Evolutionary conservation across 2,888 invertebrate species (phyloP).

Genomic region (Pyrrhia umbra): DNA sequence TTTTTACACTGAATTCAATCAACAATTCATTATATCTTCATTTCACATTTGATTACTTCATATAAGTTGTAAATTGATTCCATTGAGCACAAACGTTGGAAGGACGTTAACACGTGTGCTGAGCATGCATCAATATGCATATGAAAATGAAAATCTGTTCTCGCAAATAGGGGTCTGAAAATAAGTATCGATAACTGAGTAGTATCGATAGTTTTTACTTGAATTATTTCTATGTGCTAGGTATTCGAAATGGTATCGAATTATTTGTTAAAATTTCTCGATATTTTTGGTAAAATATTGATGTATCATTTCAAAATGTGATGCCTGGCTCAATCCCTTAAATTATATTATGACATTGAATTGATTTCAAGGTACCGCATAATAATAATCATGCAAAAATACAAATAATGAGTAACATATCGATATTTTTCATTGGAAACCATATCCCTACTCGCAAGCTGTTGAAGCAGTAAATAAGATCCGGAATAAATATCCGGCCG

Average conservation of each 20-base stretch:
- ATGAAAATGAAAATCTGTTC: slow-evolving; percentile 80
- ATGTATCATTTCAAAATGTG: too few species aligned
- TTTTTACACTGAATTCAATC: slow-evolving; percentile 5
- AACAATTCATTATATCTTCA: slow-evolving; percentile 48
- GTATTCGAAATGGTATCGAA: neutral
- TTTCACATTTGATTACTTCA: slow-evolving; percentile 41
- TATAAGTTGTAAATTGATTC: slow-evolving; percentile 58
- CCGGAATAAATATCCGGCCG: slow-evolving; percentile 84
- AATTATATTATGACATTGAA: neutral
- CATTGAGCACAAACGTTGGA: slow-evolving; percentile 55
- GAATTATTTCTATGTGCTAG: neutral
- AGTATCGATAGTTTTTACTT: neutral
- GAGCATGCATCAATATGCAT: slow-evolving; percentile 77
- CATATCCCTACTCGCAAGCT: slow-evolving; percentile 66
- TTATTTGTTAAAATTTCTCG: too few species aligned
- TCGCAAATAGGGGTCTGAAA: slow-evolving; percentile 13
- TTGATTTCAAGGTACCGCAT: neutral
- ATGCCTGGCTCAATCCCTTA: too few species aligned
- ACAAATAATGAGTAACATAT: slow-evolving; percentile 19
- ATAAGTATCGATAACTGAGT: slow-evolving; percentile 9
- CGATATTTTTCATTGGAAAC: slow-evolving; percentile 31
- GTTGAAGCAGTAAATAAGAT: slow-evolving; percentile 84
- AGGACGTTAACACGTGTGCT: slow-evolving; percentile 70
- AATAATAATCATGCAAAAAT: neutral
- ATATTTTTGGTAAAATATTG: too few species aligned